Evolutionary conservation across 2,797 vertebrate genomes (phyloP).

Genomic region (Stomatorhinus walkeri): DNA sequence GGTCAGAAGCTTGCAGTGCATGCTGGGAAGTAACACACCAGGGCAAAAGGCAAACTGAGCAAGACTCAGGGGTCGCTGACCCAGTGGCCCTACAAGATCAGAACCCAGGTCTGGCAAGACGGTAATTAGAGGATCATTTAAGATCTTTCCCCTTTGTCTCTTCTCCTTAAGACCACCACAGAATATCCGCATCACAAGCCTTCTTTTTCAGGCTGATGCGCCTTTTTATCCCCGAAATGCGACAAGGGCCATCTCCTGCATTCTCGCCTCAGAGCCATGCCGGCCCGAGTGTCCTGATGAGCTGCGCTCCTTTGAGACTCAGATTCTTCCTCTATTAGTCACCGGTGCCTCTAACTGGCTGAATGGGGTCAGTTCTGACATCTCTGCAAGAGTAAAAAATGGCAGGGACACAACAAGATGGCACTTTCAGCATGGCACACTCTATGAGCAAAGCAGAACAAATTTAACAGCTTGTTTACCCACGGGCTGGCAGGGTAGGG

Average conservation of each 20-base stretch:
- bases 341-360: not conserved
- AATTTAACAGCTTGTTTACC: not conserved
- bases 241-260: not conserved
- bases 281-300: not conserved
- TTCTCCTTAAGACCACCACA: not conserved
- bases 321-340: not conserved
- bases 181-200: not conserved
- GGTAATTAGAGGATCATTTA: not conserved
- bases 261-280: not conserved
- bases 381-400: not conserved
- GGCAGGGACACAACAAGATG: not conserved
- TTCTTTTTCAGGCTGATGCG: not conserved
- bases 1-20: not conserved
- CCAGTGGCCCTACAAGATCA: not conserved
- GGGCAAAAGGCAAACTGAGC: not conserved
- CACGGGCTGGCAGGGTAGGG: not conserved
- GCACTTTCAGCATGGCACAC: not conserved
- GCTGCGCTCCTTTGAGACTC: not conserved
- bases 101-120: not conserved
- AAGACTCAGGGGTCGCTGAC: not conserved
- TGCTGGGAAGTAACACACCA: not conserved
- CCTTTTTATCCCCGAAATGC: not conserved
- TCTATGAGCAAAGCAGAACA: not conserved
- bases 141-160: not conserved
- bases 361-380: not conserved